Percentiles rank a stretch among this genome's conserved stretches.
Evolutionary conservation across 2,113 vertebrate genomes (phyloP).

Genomic region (Heliornis fulica): DNA sequence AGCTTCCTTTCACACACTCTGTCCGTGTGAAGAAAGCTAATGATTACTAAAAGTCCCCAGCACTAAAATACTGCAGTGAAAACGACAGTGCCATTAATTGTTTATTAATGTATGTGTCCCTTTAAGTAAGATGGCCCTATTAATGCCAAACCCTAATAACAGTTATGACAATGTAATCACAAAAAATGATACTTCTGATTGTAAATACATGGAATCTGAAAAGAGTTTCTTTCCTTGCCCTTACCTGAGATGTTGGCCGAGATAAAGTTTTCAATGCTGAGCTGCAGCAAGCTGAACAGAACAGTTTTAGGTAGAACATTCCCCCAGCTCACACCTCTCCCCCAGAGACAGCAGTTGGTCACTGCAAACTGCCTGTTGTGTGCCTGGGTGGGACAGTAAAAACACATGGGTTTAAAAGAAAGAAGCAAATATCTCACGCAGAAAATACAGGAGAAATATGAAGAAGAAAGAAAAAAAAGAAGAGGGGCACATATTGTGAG

Average conservation of each 20-base stretch:
- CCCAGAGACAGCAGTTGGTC: fast-evolving
- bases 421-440: neutral
- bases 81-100: neutral
- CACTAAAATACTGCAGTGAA: neutral
- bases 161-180: neutral
- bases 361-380: neutral
- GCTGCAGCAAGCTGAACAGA: neutral
- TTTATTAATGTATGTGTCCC: neutral
- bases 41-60: neutral
- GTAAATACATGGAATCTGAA: neutral
- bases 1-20: neutral
- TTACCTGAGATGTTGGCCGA: neutral
- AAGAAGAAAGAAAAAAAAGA: neutral
- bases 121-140: neutral
- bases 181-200: neutral
- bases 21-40: neutral
- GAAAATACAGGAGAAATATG: neutral
- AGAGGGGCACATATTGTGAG: fast-evolving
- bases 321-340: fast-evolving
- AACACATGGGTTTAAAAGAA: neutral
- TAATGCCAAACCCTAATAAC: neutral
- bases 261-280: neutral
- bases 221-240: neutral
- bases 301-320: neutral
- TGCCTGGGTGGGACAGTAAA: neutral